Base-by-base conservation (phyloP, 2,113 vertebrate genomes). In the Grantiella picta region DNA sequence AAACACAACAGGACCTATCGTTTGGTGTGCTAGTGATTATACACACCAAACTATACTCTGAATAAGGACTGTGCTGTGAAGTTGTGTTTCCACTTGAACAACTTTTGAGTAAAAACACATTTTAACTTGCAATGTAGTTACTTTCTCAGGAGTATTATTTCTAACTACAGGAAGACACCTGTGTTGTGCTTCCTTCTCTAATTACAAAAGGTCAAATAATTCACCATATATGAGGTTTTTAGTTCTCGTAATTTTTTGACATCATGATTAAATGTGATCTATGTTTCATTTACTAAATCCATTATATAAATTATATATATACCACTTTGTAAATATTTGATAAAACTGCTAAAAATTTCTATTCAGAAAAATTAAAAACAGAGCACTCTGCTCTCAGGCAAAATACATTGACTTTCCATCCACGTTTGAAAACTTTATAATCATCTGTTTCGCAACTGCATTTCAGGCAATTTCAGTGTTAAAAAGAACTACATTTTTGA, bases 121-220 rank as follows among this genome's bases (percentile, higher is more conserved):
- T 96, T 94, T 57, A 93, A 73, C 71, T 94, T 73, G 82, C 61
- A 77, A 25, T 6, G 4, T 50, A 56, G 56, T 65, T 27, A 12
- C 23, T 88, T 84, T 97, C 96, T 96, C 95, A 29, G 83, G 96
- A 96, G 82, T 82, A 94, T 91, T 94, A 92, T 66, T 65, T 6
- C 90, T 96, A 89, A 94, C 47, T 89, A 50, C 95, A 95, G 96
- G 90, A 97, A 96, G 95, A 97, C 97, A 98, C 95, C 98, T 98
- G 97, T 69, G 47, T 90, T 70, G 63, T 71, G 82, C 89, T 96
- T 97, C 83, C 89, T 88, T 89, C 60, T 88, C 50, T 24, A 86
- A 97, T 96, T 97, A 83, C 89, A 82, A 80, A 64, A 95, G 96
- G 95, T 97, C 94, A 97, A 92, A 81, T 54, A 92, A 87, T 95